Evolutionary conservation across 2,888 invertebrate species (phyloP).

Genomic region (Lissonota sp.): DNA sequence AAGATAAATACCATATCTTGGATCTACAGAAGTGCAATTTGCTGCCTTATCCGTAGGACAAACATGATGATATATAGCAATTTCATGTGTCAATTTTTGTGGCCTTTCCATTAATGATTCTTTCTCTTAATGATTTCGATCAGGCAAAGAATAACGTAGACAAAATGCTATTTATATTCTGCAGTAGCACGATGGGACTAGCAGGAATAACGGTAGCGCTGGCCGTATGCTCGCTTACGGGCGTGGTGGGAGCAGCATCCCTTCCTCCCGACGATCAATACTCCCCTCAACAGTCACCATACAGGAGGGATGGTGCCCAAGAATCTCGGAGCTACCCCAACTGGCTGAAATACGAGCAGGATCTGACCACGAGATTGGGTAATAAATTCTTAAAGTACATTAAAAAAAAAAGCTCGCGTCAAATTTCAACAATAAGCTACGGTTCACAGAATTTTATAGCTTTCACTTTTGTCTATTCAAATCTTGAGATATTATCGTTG

Average conservation of each 20-base stretch:
- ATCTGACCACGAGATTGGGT: constrained; percentile 52
- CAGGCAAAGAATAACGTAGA: constrained; percentile 65
- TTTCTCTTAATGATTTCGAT: neutral
- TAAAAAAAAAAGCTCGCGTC: constrained; percentile 2
- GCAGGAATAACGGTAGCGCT: constrained; percentile 76
- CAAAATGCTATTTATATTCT: constrained; percentile 73
- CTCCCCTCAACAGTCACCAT: constrained; percentile 76
- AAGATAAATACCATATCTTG: too few species aligned
- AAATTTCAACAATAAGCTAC: constrained; percentile 1
- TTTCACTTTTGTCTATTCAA: neutral
- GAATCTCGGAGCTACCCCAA: constrained; percentile 71
- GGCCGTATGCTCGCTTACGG: constrained; percentile 77
- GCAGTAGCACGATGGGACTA: constrained; percentile 77
- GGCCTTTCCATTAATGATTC: too few species aligned
- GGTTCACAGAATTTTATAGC: neutral
- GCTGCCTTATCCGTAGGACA: too few species aligned
- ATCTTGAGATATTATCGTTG: neutral
- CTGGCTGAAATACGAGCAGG: constrained; percentile 66
- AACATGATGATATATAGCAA: too few species aligned
- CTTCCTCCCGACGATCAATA: constrained; percentile 79
- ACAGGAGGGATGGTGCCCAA: constrained; percentile 73
- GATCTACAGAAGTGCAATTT: too few species aligned
- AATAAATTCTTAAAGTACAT: constrained; percentile 23
- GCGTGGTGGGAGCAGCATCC: constrained; percentile 76
- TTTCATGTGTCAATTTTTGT: too few species aligned